Base-by-base conservation (phyloP, 1,140 invertebrate genomes). In the Geopemphigus sp. region DNA sequence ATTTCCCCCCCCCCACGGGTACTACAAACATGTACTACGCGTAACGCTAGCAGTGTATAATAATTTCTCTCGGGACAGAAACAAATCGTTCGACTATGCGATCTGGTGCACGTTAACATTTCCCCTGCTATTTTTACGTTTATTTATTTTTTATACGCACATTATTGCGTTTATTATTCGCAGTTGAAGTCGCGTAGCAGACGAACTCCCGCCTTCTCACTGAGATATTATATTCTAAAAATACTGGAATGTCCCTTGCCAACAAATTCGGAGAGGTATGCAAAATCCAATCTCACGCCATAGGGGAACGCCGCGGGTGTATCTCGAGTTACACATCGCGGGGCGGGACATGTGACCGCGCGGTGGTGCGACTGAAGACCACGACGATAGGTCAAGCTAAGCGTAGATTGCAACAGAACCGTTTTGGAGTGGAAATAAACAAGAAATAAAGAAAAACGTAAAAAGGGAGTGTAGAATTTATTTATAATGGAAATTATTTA, bases 171-270 rank as follows among this genome's bases (percentile, higher is more conserved):
- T 50, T 50, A 78, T 78, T 63, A 78, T 78, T 78, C 39, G 74
- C 74, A 61, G 74, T 78, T 78, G 8, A 78, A 63, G 14, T 29
- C 39, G 17, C n/a, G 2, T 56, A 26, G 5, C 57, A 78, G 39
- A 61, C 45, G 39, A 61, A 78, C 74, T 63, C 74, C 74, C 47
- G 57, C 56, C 8, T 59, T 56, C 73, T 47, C 24, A 39, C 74
- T 63, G 17, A 47, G 22, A 78, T 39, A n/a, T 78, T 39, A n/a
- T 78, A 78, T 59, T 78, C 54, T 61, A 78, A 78, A 78, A 61
- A 78, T 61, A 61, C 56, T n/a, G 74, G n/a, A 61, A 78, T 22
- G 26, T 45, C 39, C 29, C 74, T 63, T 78, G 74, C 74, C 74
- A 78, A 78, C 74, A 61, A 59, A 61, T 26, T 61, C 61, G 39